Evolutionary conservation across 2,113 vertebrate species (phyloP), one percentile per base, ranked within the genome.

Genomic region (Oncorhynchus mykiss): DNA sequence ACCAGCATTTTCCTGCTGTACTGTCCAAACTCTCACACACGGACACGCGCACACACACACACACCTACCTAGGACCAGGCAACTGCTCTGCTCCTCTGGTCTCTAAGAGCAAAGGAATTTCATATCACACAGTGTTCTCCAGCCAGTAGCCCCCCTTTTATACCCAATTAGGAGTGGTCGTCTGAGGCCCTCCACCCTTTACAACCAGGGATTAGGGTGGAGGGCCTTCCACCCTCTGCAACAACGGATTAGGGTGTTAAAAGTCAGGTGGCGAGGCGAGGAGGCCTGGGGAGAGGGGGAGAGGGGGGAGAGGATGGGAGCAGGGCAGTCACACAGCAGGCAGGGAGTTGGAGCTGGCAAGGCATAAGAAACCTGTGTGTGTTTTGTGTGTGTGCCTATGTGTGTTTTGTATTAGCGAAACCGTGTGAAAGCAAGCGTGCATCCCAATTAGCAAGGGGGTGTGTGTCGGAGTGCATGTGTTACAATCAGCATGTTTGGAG

Each of bases 181-280:
- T 45, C 9, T 54, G 16, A 18, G 16, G 51, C 51, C 51, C 14
- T 18, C 51, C 51, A 54, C 13, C 51, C 14, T 54, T 4, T 18
- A 1, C 16, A 54, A 54, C 14, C 4, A 12, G 12, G 12, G 14
- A 51, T 51, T 51, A 51, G 49, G 49, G 4, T 78, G 79, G 75
- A 27, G 27, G 78, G 73, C 39, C 39, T 79, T 76, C 70, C 13
- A 64, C 73, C 57, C 67, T 25, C 59, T 48, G 73, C 80, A 85
- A 71, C 72, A 77, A 80, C 62, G 89, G 90, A 92, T 92, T 93
- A 91, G 82, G 83, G 82, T 88, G 90, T 91, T 85, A 91, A 87
- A 91, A 92, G 90, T 92, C 91, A 92, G 87, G 82, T 85, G 86
- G 70, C 80, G 77, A 83, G 84, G 88, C 70, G 20, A 81, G 82